A percentile compares a stretch with the other conserved stretches of the same genome.
phyloP scores from a whole-genome alignment of 2,888 invertebrate species.

The Panzeria rudis region DNA sequence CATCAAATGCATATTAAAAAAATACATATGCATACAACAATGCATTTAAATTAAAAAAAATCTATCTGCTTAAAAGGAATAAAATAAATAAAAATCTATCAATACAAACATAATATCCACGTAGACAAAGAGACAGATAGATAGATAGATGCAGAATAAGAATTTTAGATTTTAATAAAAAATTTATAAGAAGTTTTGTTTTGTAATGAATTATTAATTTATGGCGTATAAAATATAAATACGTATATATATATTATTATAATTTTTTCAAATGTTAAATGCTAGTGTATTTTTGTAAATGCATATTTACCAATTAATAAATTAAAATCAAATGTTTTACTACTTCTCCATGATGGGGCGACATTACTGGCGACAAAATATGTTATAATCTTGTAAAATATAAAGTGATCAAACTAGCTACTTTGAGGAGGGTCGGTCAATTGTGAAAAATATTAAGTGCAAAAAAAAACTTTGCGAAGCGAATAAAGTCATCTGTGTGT shows the following conservation, averaged over 20 bases:
- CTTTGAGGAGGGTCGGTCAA: conserved; percentile 64
- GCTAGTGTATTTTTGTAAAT: conserved; percentile 7
- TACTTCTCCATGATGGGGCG: conserved; percentile 27
- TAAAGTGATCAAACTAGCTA: conserved; percentile 20
- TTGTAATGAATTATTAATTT: conserved; percentile 46
- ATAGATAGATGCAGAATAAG: not conserved
- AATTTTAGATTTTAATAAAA: conserved; percentile 45
- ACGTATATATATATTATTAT: not conserved
- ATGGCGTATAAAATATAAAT: conserved; percentile 8
- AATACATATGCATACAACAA: not conserved
- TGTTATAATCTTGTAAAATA: conserved; percentile 46
- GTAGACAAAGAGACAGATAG: conserved; percentile 15
- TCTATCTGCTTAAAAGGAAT: not conserved
- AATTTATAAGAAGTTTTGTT: conserved; percentile 25
- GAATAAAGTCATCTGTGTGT: conserved; percentile 32
- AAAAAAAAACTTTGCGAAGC: conserved; percentile 28
- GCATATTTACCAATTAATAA: conserved; percentile 24
- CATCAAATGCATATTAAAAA: conserved; percentile 23
- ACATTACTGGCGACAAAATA: conserved; percentile 45
- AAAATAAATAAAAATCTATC: conserved; percentile 15
- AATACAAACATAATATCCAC: conserved; percentile 18
- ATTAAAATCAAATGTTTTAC: conserved; percentile 45
- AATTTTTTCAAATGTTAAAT: not conserved
- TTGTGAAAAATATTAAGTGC: conserved; percentile 42
- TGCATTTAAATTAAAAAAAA: conserved; percentile 20